phyloP scores from a whole-genome alignment of 2,797 vertebrate genomes.

The Enteromius paludinosus region DNA sequence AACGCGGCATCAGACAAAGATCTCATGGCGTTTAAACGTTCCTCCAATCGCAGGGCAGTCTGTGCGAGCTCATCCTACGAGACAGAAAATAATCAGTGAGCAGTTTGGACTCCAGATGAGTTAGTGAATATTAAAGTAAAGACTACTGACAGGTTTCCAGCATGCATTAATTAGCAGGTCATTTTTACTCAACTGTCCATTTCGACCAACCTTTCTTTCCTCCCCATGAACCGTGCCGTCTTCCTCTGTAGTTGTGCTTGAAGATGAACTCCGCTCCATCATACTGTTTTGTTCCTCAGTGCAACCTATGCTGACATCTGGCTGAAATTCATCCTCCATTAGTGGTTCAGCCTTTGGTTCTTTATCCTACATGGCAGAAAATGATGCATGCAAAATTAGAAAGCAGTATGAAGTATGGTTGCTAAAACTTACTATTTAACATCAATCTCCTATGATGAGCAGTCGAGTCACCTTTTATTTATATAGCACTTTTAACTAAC shows the following conservation, averaged over 20 bases:
- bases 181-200: not conserved
- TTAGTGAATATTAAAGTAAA: not conserved
- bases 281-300: not conserved
- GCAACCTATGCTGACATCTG: not conserved
- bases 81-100: not conserved
- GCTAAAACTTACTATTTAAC: not conserved
- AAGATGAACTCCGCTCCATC: not conserved
- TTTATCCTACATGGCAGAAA: not conserved
- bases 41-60: conserved; percentile 3
- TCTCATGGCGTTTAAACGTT: not conserved
- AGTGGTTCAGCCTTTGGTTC: not conserved
- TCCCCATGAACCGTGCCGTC: not conserved
- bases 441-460: not conserved
- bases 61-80: conserved; percentile 15
- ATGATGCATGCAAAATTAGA: not conserved
- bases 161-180: not conserved
- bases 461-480: too few relatives aligned
- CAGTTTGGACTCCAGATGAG: not conserved
- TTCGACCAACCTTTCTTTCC: conserved; percentile 15
- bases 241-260: conserved; percentile 18
- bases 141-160: not conserved
- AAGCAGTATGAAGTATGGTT: not conserved
- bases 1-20: not conserved
- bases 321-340: not conserved
- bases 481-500: too few relatives aligned